These are phyloP conservation scores for Hormaphis cornu DNA, from an alignment of 1,140 invertebrate genomes.

Conservation along the genomic window DNA sequence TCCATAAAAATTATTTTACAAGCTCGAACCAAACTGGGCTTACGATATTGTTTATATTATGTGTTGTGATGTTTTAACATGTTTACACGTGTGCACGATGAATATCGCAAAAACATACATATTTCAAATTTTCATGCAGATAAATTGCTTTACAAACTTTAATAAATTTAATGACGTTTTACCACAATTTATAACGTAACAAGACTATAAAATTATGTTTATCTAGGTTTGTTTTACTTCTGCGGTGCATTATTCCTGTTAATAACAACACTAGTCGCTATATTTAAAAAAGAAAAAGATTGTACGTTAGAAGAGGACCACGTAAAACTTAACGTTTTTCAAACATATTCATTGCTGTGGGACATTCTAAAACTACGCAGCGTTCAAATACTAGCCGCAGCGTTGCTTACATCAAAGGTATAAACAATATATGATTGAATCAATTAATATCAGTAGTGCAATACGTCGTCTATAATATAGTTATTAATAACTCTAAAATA, in stretches of 20 bases:
- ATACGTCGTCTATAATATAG: too few relatives aligned
- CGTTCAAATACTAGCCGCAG: background rate
- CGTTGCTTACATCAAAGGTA: background rate
- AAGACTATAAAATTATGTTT: background rate
- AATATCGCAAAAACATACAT: too few relatives aligned
- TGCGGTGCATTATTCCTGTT: slow-evolving; percentile 89
- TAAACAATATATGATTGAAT: slow-evolving; percentile 41
- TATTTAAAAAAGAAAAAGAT: slow-evolving; percentile 76
- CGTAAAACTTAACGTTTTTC: background rate
- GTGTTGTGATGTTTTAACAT: too few relatives aligned
- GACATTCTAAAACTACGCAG: background rate
- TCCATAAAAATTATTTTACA: too few relatives aligned
- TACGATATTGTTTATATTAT: too few relatives aligned
- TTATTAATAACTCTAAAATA: background rate
- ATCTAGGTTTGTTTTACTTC: slow-evolving; percentile 78
- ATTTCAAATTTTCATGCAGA: too few relatives aligned
- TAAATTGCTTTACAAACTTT: background rate
- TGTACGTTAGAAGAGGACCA: background rate
- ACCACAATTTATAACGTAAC: background rate
- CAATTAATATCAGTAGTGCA: background rate
- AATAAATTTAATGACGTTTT: background rate
- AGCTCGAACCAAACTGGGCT: too few relatives aligned
- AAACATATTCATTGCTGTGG: background rate
- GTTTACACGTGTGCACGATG: too few relatives aligned
- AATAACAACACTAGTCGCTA: slow-evolving; percentile 77